phyloP scores from a whole-genome alignment of 2,888 invertebrate genomes.

The Cyclophora albipunctata region DNA sequence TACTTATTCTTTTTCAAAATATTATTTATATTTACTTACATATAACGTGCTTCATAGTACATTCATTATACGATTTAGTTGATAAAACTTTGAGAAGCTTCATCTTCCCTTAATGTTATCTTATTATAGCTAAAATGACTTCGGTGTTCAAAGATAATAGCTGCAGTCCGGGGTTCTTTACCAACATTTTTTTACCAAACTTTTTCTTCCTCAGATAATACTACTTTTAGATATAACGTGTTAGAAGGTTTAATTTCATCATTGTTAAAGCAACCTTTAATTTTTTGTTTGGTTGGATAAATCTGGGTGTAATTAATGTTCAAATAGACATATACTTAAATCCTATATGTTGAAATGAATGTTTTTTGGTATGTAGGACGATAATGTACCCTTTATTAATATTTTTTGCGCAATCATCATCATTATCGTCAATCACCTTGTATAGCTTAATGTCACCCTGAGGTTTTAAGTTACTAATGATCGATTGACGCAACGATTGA shows the following conservation, averaged over 20 bases:
- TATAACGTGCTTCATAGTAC: no score
- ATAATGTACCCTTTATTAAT: no score
- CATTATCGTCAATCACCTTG: no score
- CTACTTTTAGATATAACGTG: constrained; percentile 62
- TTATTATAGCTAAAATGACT: constrained; percentile 76
- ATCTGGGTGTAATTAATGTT: neutral
- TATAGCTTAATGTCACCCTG: no score
- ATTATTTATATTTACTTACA: no score
- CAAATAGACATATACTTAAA: neutral
- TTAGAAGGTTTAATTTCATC: constrained; percentile 56
- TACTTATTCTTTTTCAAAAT: no score
- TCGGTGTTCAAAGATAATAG: constrained; percentile 74
- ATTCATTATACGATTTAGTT: no score
- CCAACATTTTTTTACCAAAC: constrained; percentile 54
- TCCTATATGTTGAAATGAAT: no score
- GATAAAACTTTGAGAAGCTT: constrained; percentile 39
- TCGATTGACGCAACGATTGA: no score
- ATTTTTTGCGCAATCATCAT: no score
- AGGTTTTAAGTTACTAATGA: no score
- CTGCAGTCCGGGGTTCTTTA: constrained; percentile 51
- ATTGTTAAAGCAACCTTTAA: constrained; percentile 23
- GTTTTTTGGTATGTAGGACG: no score
- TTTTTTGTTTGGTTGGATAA: constrained; percentile 17
- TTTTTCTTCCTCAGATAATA: constrained; percentile 55
- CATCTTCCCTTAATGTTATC: constrained; percentile 71